phyloP scores from a whole-genome alignment of 2,888 invertebrate species.

The Marasmarcha lunaedactyla region DNA sequence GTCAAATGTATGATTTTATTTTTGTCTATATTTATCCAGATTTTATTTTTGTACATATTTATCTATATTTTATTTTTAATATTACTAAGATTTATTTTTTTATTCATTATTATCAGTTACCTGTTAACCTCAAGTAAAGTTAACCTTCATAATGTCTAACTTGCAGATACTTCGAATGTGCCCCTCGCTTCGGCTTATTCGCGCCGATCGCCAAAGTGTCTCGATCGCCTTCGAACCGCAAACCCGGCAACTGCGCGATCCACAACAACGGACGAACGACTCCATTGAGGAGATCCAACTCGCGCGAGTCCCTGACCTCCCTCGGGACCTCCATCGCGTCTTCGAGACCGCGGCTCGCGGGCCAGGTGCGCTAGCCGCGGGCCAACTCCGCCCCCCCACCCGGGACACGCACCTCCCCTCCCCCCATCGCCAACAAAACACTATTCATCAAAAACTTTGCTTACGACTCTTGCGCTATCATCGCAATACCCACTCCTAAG shows the following conservation, averaged over 20 bases:
- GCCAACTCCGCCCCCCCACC: conserved; percentile 60
- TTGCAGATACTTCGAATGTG: conserved; percentile 93
- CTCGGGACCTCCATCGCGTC: conserved; percentile 74
- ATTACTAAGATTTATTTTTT: conserved; percentile 7
- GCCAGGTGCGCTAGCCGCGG: conserved; percentile 75
- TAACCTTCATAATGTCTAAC: neutral
- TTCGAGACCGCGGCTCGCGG: conserved; percentile 79
- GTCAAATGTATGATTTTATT: too few relatives aligned
- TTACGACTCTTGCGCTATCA: conserved; percentile 53
- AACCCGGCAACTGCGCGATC: conserved; percentile 72
- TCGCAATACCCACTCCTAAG: conserved; percentile 54
- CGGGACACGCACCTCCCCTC: conserved; percentile 27
- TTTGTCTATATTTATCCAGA: too few relatives aligned
- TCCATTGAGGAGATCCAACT: conserved; percentile 77
- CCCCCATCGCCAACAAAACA: conserved; percentile 53
- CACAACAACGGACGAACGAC: conserved; percentile 74
- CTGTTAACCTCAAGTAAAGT: too few relatives aligned
- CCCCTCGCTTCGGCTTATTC: conserved; percentile 91
- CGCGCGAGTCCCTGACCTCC: conserved; percentile 85
- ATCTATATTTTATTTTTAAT: neutral
- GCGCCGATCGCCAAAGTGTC: conserved; percentile 92
- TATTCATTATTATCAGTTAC: too few relatives aligned
- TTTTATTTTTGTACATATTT: neutral
- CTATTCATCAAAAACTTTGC: conserved; percentile 54
- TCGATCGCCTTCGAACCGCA: conserved; percentile 82